phyloP scores from a whole-genome alignment of 2,797 vertebrate genomes.

The Loris lydekkerianus region DNA sequence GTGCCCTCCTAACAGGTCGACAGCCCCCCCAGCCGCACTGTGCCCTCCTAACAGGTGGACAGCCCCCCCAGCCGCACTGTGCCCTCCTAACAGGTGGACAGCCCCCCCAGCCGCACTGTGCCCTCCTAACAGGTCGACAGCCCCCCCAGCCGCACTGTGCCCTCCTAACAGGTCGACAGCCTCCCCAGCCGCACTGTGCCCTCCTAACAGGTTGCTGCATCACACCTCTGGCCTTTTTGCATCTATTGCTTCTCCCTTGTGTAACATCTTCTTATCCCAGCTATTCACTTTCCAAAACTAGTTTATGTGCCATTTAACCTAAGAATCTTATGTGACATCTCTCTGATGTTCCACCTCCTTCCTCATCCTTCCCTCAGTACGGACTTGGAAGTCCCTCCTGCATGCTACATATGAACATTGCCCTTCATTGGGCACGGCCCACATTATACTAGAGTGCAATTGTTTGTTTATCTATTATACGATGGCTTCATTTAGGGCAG shows the following conservation, averaged over 20 bases:
- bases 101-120: fast-evolving
- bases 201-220: background rate
- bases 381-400: background rate
- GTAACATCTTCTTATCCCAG: background rate
- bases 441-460: fast-evolving
- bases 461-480: background rate
- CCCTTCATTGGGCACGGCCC: background rate
- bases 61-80: too few species aligned
- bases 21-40: too few species aligned
- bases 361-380: background rate
- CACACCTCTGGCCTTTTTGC: background rate
- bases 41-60: too few species aligned
- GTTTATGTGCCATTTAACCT: background rate
- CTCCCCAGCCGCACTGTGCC: too few species aligned
- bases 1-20: too few species aligned
- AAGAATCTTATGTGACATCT: background rate
- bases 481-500: fast-evolving
- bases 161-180: too few species aligned
- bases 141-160: too few species aligned
- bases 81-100: too few species aligned
- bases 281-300: background rate
- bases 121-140: too few species aligned
- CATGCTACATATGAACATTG: background rate
- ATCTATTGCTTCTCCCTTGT: background rate
- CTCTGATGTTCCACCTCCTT: background rate